Base-by-base conservation (phyloP, 2,797 vertebrate species). In the Chaenodraco wilsoni region DNA sequence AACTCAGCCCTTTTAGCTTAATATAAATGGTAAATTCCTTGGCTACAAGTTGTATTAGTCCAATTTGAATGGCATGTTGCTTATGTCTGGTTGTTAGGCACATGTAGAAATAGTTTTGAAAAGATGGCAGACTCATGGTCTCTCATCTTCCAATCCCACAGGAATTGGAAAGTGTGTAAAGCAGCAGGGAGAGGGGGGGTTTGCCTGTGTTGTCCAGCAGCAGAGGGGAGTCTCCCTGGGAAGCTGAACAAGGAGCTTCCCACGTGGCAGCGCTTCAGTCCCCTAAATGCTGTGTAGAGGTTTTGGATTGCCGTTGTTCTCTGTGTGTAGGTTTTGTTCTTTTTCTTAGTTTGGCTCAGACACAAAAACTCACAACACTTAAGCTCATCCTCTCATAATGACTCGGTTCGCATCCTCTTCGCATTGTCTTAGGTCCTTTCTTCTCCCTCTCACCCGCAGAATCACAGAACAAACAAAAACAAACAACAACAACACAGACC, bases 381-480 rank as follows among this genome's bases (percentile, higher is more conserved):
- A 61, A 60, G 52, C 33, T 12, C 61, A 62, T 67, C 67, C 68
- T 79, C 40, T 54, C 40, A 67, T 64, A 64, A 21, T 27, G 23
- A 27, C 23, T 27, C 43, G 5, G 48, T 64, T 75, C 5, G 27
- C 65, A 65, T 49, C 43, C 65, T 78, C 54, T 75, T 57, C 44
- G 14, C 56, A 63, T 70, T 65, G 57, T 65, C 23, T 71, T 51
- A 45, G 62, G 17, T 56, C 13, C 16, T 68, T 55, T 78, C 33
- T 60, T 66, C 48, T 65, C 48, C 23, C 45, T 67, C 45, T 66
- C 33, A 56, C 17, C 43, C 5, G 9, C 56, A 43, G 51, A 80
- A 63, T 69, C 37, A 27, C 15, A 67, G 37, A 61, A 55, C 56
- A 74, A 72, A 67, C 78, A 67, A 37, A 33, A 27, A 27, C 46